Evolutionary conservation across 2,888 invertebrate species (phyloP).

Genomic region (Dione juno): DNA sequence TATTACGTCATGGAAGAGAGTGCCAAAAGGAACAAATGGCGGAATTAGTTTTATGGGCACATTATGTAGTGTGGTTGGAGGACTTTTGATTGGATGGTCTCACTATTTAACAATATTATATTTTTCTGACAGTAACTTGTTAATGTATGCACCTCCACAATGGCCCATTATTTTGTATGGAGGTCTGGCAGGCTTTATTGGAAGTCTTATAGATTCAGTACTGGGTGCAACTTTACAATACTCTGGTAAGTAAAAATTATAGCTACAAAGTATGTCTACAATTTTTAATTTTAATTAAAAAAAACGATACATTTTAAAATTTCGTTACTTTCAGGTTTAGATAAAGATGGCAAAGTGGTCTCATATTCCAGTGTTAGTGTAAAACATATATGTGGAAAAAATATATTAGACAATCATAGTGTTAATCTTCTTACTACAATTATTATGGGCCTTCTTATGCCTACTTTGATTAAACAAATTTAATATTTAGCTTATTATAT

Average conservation of each 20-base stretch:
- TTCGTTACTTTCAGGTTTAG: conserved; percentile 82
- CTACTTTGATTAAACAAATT: conserved; percentile 80
- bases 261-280: too few species aligned
- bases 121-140: conserved; percentile 82
- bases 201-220: conserved; percentile 92
- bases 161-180: conserved; percentile 91
- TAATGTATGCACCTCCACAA: conserved; percentile 86
- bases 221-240: conserved; percentile 94
- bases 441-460: conserved; percentile 87
- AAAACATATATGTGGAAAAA: conserved; percentile 89
- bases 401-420: conserved; percentile 92
- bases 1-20: conserved; percentile 88
- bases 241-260: conserved; percentile 84
- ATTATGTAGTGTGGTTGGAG: conserved; percentile 85
- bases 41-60: conserved; percentile 88
- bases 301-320: not conserved
- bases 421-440: conserved; percentile 93
- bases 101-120: conserved; percentile 88
- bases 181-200: conserved; percentile 89
- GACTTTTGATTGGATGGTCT: conserved; percentile 87
- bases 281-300: not conserved
- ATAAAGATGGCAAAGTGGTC: conserved; percentile 87
- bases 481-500: conserved; percentile 52
- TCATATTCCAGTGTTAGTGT: conserved; percentile 87
- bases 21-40: conserved; percentile 95